Evolutionary conservation across 2,797 vertebrate genomes (phyloP).

Genomic region (Taeniopygia guttata): DNA sequence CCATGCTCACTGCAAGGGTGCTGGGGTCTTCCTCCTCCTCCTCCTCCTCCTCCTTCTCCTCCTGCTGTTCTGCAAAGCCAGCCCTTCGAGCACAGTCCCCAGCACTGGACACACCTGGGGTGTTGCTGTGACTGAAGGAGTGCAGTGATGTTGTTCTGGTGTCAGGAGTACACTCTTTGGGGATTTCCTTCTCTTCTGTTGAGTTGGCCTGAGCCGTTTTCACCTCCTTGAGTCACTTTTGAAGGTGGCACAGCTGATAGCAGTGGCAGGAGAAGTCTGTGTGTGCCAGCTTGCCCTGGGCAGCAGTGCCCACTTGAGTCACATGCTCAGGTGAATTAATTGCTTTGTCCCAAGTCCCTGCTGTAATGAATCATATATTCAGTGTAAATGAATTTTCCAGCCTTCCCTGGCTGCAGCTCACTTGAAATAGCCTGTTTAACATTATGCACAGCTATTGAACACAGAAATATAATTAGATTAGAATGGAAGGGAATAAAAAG

Average conservation of each 20-base stretch:
- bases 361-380: conserved; percentile 46
- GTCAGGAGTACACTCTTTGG: not conserved
- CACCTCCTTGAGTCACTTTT: not conserved
- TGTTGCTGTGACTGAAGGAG: not conserved
- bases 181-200: not conserved
- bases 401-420: conserved; percentile 30
- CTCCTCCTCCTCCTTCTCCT: not conserved
- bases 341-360: not conserved
- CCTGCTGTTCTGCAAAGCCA: not conserved
- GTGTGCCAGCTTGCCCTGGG: not conserved
- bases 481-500: conserved; percentile 36
- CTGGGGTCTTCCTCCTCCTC: not conserved
- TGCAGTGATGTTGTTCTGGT: accelerated
- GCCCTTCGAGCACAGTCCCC: accelerated
- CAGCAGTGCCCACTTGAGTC: accelerated
- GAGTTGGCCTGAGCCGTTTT: not conserved
- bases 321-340: not conserved
- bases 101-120: accelerated
- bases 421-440: conserved; percentile 46
- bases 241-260: not conserved
- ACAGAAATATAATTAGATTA: conserved; percentile 56
- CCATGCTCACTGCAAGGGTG: not conserved
- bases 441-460: conserved; percentile 36
- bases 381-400: conserved; percentile 57
- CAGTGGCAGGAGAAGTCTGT: not conserved